These are phyloP conservation scores for Ophonus ardosiacus DNA, from an alignment of 2,888 invertebrate genomes.

Conservation along the genomic window DNA sequence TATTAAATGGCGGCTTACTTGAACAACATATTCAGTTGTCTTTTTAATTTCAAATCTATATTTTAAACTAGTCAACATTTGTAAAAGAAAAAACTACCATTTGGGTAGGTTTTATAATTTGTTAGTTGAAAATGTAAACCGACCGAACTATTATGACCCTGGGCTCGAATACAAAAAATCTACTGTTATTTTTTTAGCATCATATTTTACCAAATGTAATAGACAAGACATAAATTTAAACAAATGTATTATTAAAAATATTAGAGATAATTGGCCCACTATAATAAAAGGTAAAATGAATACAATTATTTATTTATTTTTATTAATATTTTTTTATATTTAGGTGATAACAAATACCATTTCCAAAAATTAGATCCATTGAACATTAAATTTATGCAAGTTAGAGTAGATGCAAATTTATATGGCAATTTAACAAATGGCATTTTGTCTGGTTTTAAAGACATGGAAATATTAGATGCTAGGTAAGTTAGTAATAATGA, in stretches of 20 bases:
- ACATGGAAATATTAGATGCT: neutral
- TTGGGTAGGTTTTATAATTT: too few relatives aligned
- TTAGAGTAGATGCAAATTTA: slow-evolving; percentile 5
- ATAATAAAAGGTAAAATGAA: slow-evolving; percentile 5
- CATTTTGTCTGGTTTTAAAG: neutral
- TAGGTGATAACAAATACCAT: slow-evolving; percentile 28
- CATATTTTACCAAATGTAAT: slow-evolving; percentile 1
- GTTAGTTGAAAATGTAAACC: too few relatives aligned
- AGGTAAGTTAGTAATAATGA: neutral
- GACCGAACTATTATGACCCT: too few relatives aligned
- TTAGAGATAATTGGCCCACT: slow-evolving; percentile 3
- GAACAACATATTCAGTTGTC: too few relatives aligned
- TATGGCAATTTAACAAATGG: slow-evolving; percentile 17
- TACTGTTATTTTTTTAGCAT: slow-evolving; percentile 3
- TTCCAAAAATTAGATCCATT: slow-evolving; percentile 12
- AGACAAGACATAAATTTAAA: slow-evolving; percentile 1
- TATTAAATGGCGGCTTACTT: too few relatives aligned
- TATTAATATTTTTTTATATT: neutral
- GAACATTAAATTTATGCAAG: neutral
- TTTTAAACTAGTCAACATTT: too few relatives aligned
- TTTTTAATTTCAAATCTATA: too few relatives aligned
- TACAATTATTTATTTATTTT: neutral
- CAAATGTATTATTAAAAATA: slow-evolving; percentile 6
- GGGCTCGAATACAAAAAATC: too few relatives aligned
- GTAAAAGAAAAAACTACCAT: too few relatives aligned